Conservation (phyloP, 2,888 invertebrate genomes). For the Cryptus viduatorius region DNA sequence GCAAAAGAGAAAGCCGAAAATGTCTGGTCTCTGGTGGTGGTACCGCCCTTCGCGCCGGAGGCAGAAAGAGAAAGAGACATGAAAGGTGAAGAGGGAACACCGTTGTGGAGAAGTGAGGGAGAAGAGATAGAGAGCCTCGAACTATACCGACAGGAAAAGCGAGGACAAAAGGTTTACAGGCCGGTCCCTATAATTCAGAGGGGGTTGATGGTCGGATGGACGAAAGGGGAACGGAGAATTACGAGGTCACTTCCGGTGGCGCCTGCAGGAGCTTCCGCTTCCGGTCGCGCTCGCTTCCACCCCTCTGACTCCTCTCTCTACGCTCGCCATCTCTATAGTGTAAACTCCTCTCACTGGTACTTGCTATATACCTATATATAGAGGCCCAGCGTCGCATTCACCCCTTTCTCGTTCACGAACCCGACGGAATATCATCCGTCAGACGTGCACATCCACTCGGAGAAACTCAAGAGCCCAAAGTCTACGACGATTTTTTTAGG, state of each 20-base stretch:
- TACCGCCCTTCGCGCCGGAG: conserved; percentile 14
- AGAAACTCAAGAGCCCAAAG: conserved; percentile 12
- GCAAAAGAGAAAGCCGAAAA: conserved; percentile 63
- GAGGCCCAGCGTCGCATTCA: conserved; percentile 22
- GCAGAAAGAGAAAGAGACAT: conserved; percentile 32
- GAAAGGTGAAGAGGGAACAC: conserved; percentile 14
- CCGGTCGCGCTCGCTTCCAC: conserved; percentile 80
- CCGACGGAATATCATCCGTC: conserved; percentile 54
- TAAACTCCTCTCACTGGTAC: conserved; percentile 55
- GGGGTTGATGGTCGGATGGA: conserved; percentile 70
- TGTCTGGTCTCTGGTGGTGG: conserved; percentile 50
- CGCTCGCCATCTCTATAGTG: conserved; percentile 69
- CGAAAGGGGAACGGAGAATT: conserved; percentile 82
- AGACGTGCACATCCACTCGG: conserved; percentile 26
- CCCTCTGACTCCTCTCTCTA: conserved; percentile 61
- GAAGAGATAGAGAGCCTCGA: conserved; percentile 58
- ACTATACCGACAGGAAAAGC: conserved; percentile 81
- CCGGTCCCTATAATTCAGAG: conserved; percentile 83
- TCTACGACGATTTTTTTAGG: background rate
- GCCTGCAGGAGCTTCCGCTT: conserved; percentile 84
- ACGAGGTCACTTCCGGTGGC: conserved; percentile 85
- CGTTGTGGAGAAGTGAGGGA: conserved; percentile 31
- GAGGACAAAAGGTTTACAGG: conserved; percentile 83
- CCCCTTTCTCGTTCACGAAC: conserved; percentile 28
- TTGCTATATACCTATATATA: conserved; percentile 26